These are phyloP conservation scores for Ondatra zibethicus DNA, from an alignment of 2,113 vertebrate species.

Conservation along the genomic window DNA sequence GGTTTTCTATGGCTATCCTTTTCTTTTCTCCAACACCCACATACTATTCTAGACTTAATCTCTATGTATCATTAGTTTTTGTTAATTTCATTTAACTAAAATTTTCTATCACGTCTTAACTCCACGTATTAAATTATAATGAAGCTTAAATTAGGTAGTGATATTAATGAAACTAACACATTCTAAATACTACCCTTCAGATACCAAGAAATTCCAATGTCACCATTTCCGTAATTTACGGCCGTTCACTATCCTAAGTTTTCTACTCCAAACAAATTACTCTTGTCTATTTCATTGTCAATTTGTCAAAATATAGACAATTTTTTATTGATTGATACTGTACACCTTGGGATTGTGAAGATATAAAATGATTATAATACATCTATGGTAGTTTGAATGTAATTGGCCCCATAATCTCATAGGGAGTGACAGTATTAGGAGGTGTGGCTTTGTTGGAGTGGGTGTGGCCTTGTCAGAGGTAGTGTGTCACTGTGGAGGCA, in stretches of 20 bases:
- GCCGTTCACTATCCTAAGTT: background rate
- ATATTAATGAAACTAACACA: background rate
- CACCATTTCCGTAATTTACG: background rate
- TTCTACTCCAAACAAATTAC: background rate
- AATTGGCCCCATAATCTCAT: background rate
- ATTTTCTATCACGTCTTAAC: constrained; percentile 25
- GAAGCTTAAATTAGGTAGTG: background rate
- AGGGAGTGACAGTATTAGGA: background rate
- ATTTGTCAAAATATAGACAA: background rate
- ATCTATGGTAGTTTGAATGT: background rate
- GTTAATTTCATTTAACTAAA: background rate
- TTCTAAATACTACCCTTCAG: background rate
- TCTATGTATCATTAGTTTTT: background rate
- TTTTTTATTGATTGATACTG: background rate
- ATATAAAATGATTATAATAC: background rate
- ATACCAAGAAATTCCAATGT: background rate
- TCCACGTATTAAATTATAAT: background rate
- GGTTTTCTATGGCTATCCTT: background rate
- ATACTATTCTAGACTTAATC: background rate
- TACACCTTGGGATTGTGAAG: background rate
- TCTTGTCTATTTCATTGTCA: background rate
- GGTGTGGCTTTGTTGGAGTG: background rate
- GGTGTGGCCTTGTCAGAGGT: too few species aligned
- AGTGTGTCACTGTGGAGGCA: background rate
- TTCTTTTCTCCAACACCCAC: background rate